Base-by-base conservation (phyloP, 2,888 invertebrate genomes). In the Seira ritae region DNA sequence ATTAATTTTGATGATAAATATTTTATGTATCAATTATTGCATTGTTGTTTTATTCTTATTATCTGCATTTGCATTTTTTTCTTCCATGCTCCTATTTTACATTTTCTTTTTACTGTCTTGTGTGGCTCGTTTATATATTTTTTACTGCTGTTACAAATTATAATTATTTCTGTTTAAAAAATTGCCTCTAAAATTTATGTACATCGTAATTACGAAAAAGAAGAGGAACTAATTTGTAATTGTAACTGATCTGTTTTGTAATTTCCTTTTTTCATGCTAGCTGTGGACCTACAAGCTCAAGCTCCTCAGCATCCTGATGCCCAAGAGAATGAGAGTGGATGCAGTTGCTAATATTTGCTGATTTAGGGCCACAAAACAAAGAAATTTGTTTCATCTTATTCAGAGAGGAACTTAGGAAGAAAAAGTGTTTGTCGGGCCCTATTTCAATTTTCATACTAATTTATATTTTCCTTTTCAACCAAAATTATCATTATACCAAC, bases 281-380 rank as follows among this genome's bases (percentile, higher is more conserved):
- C 95, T 91, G 95, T 96, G 91, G 95, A 95, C 91, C 92, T 95
- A 89, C 95, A 95, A 93, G 95, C 95, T 89, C 95, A 95, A 92
- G 94, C 94, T 88, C 94, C 95, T 90, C 93, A 95, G 92, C 94
- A 95, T 91, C 94, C 94, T 89, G 95, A 95, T 91, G 94, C 94
- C 91, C 94, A 94, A 90, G 95, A 95, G 91, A 94, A 94, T 91
- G 95, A 95, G 91, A 94, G 95, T 89, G 95, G 95, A 91, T 96
- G 96, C 92, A 95, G 95, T 92, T 96, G 96, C 93, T 96, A 93
- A 94, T 90, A 87, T 82, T 82, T 82, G 71, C 72, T 84, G 82
- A 81, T 81, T 70, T 81, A 75, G 81, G 81, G 75, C 70, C 60
- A n/a, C 71, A 23, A 10, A 75, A 19, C 31, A 75, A 19, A 23